Conservation (phyloP, 1,140 invertebrate genomes). For the Sitophilus oryzae region DNA sequence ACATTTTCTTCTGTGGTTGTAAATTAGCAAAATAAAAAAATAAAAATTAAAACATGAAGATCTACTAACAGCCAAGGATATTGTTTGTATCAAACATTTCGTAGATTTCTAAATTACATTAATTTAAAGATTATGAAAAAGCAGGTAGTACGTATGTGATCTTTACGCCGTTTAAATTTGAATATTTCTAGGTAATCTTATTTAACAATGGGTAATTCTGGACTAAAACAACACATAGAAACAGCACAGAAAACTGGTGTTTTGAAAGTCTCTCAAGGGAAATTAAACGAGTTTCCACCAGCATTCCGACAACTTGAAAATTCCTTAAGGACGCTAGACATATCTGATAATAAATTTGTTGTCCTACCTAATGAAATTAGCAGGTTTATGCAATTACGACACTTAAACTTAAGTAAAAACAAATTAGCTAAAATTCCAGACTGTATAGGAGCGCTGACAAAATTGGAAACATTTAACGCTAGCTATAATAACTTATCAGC, state of each 20-base stretch:
- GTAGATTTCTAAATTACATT: too few relatives aligned
- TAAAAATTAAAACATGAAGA: too few relatives aligned
- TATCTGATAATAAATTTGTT: constrained; percentile 85
- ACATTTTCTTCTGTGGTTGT: too few relatives aligned
- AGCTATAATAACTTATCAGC: constrained; percentile 62
- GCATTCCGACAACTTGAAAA: constrained; percentile 58
- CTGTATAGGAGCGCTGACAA: constrained; percentile 68
- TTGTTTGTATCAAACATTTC: too few relatives aligned
- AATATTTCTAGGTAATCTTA: too few relatives aligned
- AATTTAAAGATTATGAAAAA: too few relatives aligned
- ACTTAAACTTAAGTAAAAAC: constrained; percentile 74
- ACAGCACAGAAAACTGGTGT: constrained; percentile 90
- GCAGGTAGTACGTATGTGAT: too few relatives aligned
- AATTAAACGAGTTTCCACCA: constrained; percentile 68
- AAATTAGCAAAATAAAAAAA: too few relatives aligned
- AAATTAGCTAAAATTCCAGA: constrained; percentile 62
- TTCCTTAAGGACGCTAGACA: constrained; percentile 77
- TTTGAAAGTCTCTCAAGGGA: constrained; percentile 76
- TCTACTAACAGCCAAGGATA: too few relatives aligned
- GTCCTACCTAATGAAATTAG: constrained; percentile 70
- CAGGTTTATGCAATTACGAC: constrained; percentile 74
- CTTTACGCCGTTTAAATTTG: too few relatives aligned
- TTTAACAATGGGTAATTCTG: constrained; percentile 78
- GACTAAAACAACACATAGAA: constrained; percentile 84
- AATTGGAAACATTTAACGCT: constrained; percentile 76